Evolutionary conservation across 2,888 invertebrate genomes (phyloP).

Genomic region (Tineola bisselliella): DNA sequence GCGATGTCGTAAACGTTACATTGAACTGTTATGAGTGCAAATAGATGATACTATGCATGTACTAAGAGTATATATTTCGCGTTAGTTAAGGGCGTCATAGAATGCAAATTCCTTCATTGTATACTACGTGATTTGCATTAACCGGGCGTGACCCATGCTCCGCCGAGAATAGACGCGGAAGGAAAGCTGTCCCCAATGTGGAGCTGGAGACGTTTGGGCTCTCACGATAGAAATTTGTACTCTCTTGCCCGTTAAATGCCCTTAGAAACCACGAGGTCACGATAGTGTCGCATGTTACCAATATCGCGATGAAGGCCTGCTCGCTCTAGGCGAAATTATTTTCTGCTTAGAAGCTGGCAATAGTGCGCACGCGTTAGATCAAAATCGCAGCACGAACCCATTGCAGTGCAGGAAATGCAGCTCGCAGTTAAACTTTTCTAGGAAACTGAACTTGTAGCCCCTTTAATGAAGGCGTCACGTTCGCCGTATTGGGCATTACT

Average conservation of each 20-base stretch:
- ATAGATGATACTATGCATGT: not conserved
- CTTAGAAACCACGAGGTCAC: constrained; percentile 10
- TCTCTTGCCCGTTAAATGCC: not conserved
- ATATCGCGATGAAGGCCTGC: constrained; percentile 1
- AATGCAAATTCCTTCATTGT: constrained; percentile 50
- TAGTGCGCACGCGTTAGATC: constrained; percentile 42
- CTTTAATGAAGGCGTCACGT: constrained; percentile 38
- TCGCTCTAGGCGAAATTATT: not conserved
- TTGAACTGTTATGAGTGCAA: not conserved
- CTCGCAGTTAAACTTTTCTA: constrained; percentile 26
- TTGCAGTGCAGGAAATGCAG: constrained; percentile 34
- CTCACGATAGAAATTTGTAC: constrained; percentile 3
- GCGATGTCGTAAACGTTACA: not conserved
- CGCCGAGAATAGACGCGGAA: constrained; percentile 60
- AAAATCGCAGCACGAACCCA: constrained; percentile 42
- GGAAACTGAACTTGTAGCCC: constrained; percentile 29
- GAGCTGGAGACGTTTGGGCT: constrained; percentile 25
- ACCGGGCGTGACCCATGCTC: constrained; percentile 34
- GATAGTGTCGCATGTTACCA: constrained; percentile 4
- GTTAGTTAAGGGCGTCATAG: constrained; percentile 23
- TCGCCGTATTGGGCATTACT: constrained; percentile 21
- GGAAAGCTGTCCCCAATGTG: constrained; percentile 49
- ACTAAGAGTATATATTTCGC: not conserved
- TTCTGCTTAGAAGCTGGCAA: constrained; percentile 16
- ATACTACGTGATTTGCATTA: constrained; percentile 47